Evolutionary conservation across 2,888 invertebrate species (phyloP).

Genomic region (Ennomos quercinarius): DNA sequence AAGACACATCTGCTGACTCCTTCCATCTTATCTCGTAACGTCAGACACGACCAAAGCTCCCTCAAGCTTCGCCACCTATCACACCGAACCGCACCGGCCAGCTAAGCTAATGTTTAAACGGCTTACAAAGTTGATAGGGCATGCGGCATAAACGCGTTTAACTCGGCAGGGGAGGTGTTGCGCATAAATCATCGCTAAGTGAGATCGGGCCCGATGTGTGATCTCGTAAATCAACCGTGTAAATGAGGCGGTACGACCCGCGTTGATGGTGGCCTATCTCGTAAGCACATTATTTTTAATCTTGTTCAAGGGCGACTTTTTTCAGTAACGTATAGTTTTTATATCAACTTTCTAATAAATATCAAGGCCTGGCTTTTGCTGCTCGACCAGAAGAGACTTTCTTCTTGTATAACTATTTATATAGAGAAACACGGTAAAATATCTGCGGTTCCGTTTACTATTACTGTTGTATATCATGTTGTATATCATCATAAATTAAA

Average conservation of each 20-base stretch:
- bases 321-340: slow-evolving; percentile 32
- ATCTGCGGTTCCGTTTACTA: too few relatives aligned
- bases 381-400: too few relatives aligned
- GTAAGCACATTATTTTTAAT: slow-evolving; percentile 66
- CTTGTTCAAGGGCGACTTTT: slow-evolving; percentile 51
- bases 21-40: slow-evolving; percentile 20
- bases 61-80: slow-evolving; percentile 36
- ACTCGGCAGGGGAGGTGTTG: slow-evolving; percentile 77
- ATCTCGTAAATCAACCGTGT: slow-evolving; percentile 82
- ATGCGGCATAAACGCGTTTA: slow-evolving; percentile 78
- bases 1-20: slow-evolving; percentile 1
- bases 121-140: slow-evolving; percentile 77
- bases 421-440: too few relatives aligned
- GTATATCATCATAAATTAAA: too few relatives aligned
- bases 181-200: slow-evolving; percentile 83
- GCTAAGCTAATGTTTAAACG: slow-evolving; percentile 59
- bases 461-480: too few relatives aligned
- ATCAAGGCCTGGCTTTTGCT: too few relatives aligned
- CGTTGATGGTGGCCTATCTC: slow-evolving; percentile 72
- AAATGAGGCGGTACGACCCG: slow-evolving; percentile 71
- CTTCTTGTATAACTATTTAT: too few relatives aligned
- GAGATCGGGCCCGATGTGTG: slow-evolving; percentile 82
- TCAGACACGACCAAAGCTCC: slow-evolving; percentile 11
- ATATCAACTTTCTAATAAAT: not conserved
- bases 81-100: slow-evolving; percentile 45